These are phyloP conservation scores for Notiomystis cincta DNA, from an alignment of 2,113 vertebrate genomes.

Conservation along the genomic window DNA sequence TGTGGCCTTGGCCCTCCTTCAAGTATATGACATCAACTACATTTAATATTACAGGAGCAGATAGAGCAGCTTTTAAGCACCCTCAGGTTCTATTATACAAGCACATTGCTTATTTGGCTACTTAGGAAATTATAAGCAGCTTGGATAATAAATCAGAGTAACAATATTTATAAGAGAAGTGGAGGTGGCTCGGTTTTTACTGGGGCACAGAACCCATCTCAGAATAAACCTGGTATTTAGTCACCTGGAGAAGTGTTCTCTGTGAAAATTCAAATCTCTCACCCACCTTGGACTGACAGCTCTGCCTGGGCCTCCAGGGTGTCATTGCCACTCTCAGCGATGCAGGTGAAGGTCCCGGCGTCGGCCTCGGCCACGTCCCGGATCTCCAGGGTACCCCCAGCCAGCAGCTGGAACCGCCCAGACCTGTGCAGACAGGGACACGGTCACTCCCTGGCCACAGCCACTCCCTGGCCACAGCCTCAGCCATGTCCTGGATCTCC, in stretches of 20 bases:
- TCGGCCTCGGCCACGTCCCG: constrained; percentile 79
- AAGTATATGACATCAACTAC: not conserved
- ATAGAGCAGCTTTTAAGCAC: not conserved
- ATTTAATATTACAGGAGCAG: not conserved
- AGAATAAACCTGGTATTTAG: not conserved
- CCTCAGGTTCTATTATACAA: not conserved
- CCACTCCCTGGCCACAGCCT: not conserved
- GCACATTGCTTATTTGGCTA: not conserved
- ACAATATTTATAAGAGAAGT: not conserved
- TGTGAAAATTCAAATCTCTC: not conserved
- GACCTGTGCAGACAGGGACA: constrained; percentile 65
- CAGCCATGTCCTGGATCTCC: not conserved
- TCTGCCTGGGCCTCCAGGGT: constrained; percentile 85
- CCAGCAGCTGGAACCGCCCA: constrained; percentile 74
- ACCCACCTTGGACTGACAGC: constrained; percentile 87
- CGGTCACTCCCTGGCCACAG: not conserved
- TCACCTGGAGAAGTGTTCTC: too few species aligned
- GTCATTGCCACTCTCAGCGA: constrained; percentile 80
- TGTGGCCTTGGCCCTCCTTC: not conserved
- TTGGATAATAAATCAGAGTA: not conserved
- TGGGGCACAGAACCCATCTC: accelerated
- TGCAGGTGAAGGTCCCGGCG: constrained; percentile 83
- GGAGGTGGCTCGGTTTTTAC: not conserved
- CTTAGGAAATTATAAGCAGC: not conserved
- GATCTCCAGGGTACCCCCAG: constrained; percentile 83